Percentiles rank a stretch among this genome's conserved stretches.
Conservation (phyloP, 2,113 vertebrate genomes). For the Prunella fulvescens region DNA sequence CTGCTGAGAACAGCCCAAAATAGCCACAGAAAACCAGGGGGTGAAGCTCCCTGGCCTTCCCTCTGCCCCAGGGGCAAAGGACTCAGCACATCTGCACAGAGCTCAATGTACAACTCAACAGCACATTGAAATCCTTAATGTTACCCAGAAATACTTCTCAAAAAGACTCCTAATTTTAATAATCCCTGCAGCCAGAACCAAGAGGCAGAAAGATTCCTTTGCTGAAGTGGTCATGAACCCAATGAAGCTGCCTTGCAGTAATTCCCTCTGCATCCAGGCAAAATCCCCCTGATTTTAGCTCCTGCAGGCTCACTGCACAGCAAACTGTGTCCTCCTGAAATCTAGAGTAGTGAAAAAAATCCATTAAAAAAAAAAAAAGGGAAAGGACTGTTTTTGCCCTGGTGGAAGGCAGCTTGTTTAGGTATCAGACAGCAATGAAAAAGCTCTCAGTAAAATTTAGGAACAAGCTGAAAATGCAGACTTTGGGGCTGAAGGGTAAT, state of each 20-base stretch:
- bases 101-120: fast-evolving
- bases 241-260: background rate
- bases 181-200: background rate
- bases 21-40: fast-evolving
- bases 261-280: background rate
- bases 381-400: background rate
- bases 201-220: background rate
- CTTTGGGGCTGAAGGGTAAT: background rate
- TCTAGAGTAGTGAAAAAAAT: background rate
- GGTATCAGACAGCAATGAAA: background rate
- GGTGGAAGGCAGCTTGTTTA: background rate
- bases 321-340: background rate
- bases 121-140: background rate
- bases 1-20: background rate
- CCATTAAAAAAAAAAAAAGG: background rate
- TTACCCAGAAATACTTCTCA: background rate
- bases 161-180: background rate
- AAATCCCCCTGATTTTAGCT: background rate
- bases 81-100: background rate
- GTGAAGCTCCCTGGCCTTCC: background rate
- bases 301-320: background rate
- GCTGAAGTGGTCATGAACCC: background rate
- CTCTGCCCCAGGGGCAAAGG: background rate
- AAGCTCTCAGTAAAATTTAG: background rate
- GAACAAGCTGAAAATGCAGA: background rate